Base-by-base conservation (phyloP, 1,140 invertebrate species). In the Tetragnatha versicolor region DNA sequence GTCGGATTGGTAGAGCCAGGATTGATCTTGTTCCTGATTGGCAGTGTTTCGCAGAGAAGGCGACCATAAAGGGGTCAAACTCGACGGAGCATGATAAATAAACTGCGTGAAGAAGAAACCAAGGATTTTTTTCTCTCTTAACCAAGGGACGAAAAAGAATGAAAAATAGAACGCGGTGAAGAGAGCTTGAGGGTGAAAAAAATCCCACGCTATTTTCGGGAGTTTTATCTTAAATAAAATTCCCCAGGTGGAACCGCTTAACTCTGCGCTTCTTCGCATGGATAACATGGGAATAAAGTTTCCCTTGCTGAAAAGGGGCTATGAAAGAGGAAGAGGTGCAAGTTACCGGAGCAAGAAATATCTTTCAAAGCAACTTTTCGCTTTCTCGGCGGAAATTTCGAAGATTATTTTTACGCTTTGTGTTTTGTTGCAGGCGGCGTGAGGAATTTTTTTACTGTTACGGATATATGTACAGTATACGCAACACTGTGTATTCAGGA, bases 191-290 rank as follows among this genome's bases (percentile, higher is more conserved):
- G 5, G 31, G 55, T 58, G 55, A 58, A 58, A 58, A 58, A 58
- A 10, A 1, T 7, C 17, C 29, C 31, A 58, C 55, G 27, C 53
- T 58, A 33, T 58, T 58, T 58, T 31, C 55, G 29, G 7, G 14
- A 58, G 55, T 58, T 58, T 58, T 58, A 58, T 58, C 55, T 58
- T 58, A 58, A 58, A 58, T 58, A 58, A 58, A 58, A 58, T 58
- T 58, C 55, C 35, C 55, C 55, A 58, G 55, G 55, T 58, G 55
- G 29, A 58, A 58, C 35, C 31, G 55, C 55, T 58, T 58, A 58
- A 58, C 55, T 58, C 55, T 17, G 29, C 27, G 55, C 20, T 58
- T 58, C 55, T 27, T 58, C 55, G 10, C 29, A 7, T 4, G n/a
- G 55, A 33, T 31, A 58, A n/a, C 55, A 31, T 6, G 4, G 55